Evolutionary conservation across 2,797 vertebrate genomes (phyloP).

Genomic region (Acanthis flammea): DNA sequence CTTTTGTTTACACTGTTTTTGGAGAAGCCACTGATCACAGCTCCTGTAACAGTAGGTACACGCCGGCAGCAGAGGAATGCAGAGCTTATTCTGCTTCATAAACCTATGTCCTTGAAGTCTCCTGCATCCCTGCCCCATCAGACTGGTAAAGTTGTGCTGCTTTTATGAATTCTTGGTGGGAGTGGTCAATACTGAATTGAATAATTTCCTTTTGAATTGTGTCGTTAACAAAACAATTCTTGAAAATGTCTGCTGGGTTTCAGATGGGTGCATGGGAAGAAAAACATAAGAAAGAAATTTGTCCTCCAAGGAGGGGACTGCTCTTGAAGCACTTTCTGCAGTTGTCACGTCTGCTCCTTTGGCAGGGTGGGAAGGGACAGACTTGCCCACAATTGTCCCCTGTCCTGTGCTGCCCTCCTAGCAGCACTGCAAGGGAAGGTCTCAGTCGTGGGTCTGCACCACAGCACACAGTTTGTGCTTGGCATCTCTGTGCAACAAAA

Average conservation of each 20-base stretch:
- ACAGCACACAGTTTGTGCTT: neutral
- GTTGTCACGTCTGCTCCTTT: neutral
- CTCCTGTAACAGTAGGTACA: neutral
- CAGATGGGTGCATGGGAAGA: neutral
- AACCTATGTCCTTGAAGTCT: neutral
- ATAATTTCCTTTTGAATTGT: slow-evolving; percentile 5
- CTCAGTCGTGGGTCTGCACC: accelerated
- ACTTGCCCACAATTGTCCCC: neutral
- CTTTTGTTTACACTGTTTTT: neutral
- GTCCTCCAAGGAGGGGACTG: accelerated
- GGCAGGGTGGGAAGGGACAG: neutral
- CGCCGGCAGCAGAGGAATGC: neutral
- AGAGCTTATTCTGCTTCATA: neutral
- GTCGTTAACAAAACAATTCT: neutral
- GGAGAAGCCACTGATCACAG: neutral
- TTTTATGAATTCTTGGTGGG: neutral
- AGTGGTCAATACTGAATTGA: neutral
- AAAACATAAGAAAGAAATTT: neutral
- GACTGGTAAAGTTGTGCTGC: neutral
- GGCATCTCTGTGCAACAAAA: accelerated
- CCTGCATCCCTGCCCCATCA: neutral
- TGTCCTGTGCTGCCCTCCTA: accelerated
- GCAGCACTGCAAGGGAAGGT: neutral
- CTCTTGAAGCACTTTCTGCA: accelerated
- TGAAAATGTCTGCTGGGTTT: neutral